Conservation (phyloP, 2,113 vertebrate species). For the Elephantulus edwardii region DNA sequence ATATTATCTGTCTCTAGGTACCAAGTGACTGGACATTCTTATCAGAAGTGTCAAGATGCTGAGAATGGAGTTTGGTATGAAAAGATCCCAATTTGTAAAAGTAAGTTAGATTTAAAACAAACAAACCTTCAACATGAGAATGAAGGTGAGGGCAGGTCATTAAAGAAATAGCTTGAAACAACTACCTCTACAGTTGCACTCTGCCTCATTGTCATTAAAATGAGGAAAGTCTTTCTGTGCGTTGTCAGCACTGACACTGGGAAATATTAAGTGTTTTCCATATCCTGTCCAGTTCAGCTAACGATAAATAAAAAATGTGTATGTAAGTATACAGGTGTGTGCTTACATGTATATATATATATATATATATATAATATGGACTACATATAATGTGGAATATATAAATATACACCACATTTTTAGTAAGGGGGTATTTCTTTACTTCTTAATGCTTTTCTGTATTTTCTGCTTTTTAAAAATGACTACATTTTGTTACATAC, state of each 20-base stretch:
- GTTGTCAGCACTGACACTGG: not conserved
- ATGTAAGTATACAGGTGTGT: too few relatives aligned
- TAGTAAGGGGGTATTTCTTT: not conserved
- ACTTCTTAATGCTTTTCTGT: constrained; percentile 4
- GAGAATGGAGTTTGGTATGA: constrained; percentile 61
- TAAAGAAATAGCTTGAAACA: not conserved
- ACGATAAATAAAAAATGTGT: too few relatives aligned
- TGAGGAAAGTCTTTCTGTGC: not conserved
- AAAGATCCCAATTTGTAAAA: constrained; percentile 59
- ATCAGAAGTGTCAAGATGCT: constrained; percentile 62
- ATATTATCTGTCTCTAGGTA: constrained; percentile 55
- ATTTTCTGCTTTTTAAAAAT: constrained; percentile 27
- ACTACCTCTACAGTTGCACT: not conserved
- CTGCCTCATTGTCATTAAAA: not conserved
- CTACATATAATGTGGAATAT: not conserved
- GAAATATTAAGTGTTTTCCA: not conserved
- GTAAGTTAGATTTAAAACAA: constrained; percentile 36
- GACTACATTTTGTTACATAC: not conserved
- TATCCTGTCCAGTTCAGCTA: not conserved
- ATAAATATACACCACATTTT: not conserved
- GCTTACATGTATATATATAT: not conserved
- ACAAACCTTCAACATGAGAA: not conserved
- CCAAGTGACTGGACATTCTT: not conserved
- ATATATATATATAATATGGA: not conserved
- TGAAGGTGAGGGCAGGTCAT: not conserved